These are phyloP conservation scores for Hylaeus anthracinus DNA, from an alignment of 1,140 invertebrate genomes.

Conservation along the genomic window DNA sequence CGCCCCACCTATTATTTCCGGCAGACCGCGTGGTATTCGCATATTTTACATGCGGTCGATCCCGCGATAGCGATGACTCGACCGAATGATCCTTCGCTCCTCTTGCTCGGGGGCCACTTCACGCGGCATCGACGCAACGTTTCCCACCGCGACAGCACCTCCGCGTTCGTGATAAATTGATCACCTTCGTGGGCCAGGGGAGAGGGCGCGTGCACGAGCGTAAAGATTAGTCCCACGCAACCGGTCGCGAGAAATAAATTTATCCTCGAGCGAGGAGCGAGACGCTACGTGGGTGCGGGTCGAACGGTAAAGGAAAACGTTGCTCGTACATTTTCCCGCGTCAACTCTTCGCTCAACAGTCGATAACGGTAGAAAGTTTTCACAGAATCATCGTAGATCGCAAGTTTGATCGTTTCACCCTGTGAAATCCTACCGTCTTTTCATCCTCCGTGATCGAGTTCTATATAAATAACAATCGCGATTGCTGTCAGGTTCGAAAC, in stretches of 20 bases:
- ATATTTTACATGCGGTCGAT: constrained; percentile 16
- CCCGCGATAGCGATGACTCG: not conserved
- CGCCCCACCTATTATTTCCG: constrained; percentile 23
- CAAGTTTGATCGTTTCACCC: too few species aligned
- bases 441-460: too few species aligned
- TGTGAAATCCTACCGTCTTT: too few species aligned
- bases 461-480: too few species aligned
- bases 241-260: not conserved
- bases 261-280: not conserved
- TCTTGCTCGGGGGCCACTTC: constrained; percentile 20
- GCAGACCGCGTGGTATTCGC: constrained; percentile 3
- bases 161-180: constrained; percentile 42
- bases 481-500: too few species aligned
- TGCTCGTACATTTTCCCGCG: too few species aligned
- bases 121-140: not conserved
- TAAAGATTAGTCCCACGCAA: constrained; percentile 25
- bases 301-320: not conserved
- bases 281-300: not conserved
- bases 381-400: too few species aligned
- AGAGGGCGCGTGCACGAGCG: constrained; percentile 22
- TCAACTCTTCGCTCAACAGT: too few species aligned
- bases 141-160: constrained; percentile 36
- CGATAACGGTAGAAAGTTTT: too few species aligned
- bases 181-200: constrained; percentile 1
- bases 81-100: constrained; percentile 6